A percentile compares a stretch with the other conserved stretches of the same genome.
Evolutionary conservation across 2,888 invertebrate species (phyloP).

Genomic region (Chaetogeoica ovagalla): DNA sequence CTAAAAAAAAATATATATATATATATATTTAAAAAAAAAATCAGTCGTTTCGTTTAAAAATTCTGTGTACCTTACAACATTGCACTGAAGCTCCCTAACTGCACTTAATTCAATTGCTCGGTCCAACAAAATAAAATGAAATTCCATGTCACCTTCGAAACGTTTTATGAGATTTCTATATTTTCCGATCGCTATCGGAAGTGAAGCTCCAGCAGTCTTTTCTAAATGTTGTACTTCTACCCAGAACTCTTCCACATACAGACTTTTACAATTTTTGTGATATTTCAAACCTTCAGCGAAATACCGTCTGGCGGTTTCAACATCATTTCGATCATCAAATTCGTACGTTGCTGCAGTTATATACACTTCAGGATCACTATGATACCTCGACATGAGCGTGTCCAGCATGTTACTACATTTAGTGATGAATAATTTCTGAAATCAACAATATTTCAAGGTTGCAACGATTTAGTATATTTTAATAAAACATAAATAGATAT

Average conservation of each 20-base stretch:
- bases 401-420: constrained; percentile 33
- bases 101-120: constrained; percentile 26
- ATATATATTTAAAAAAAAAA: neutral
- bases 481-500: neutral
- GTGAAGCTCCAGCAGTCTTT: constrained; percentile 33
- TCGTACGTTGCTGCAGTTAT: constrained; percentile 41
- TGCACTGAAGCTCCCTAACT: constrained; percentile 37
- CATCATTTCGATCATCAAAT: constrained; percentile 46
- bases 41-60: neutral
- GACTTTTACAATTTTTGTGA: constrained; percentile 39
- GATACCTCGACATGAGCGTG: constrained; percentile 29
- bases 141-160: constrained; percentile 36
- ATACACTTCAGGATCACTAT: constrained; percentile 46
- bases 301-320: constrained; percentile 34
- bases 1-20: neutral
- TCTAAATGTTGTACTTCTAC: constrained; percentile 40
- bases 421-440: constrained; percentile 34
- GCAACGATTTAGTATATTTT: no score
- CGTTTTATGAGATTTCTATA: constrained; percentile 36
- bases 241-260: constrained; percentile 40
- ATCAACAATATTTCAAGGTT: neutral
- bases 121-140: constrained; percentile 40
- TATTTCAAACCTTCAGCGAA: constrained; percentile 38
- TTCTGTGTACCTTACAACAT: constrained; percentile 28
- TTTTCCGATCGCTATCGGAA: constrained; percentile 40